These are phyloP conservation scores for Trypoxylon attenuatum DNA, from an alignment of 2,888 invertebrate species.

Conservation along the genomic window DNA sequence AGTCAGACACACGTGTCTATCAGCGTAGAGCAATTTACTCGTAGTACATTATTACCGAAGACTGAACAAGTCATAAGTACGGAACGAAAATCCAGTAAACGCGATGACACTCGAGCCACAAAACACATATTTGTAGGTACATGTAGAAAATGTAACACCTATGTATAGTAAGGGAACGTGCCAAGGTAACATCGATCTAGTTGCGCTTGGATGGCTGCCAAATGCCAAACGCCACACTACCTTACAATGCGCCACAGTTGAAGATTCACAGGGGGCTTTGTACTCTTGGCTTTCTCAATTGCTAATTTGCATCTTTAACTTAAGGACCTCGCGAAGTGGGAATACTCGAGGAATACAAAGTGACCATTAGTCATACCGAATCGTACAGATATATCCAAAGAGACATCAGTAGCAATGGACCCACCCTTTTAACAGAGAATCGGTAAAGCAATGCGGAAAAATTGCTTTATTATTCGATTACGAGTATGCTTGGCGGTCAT, in stretches of 20 bases:
- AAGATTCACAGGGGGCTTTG: slow-evolving; percentile 5
- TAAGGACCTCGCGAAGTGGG: too few species aligned
- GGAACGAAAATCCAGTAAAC: slow-evolving; percentile 8
- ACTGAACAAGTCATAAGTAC: not conserved
- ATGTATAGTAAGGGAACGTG: slow-evolving; percentile 44
- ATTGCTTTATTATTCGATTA: too few species aligned
- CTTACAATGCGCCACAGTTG: slow-evolving; percentile 15
- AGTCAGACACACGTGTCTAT: too few species aligned
- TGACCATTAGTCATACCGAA: too few species aligned
- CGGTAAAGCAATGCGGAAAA: too few species aligned
- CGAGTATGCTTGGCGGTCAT: too few species aligned
- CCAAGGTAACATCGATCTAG: slow-evolving; percentile 67
- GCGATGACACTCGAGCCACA: not conserved
- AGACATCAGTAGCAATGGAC: too few species aligned
- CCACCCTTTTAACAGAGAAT: too few species aligned
- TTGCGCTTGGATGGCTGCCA: slow-evolving; percentile 66
- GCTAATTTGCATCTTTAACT: not conserved
- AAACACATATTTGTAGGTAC: slow-evolving; percentile 32
- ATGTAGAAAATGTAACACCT: slow-evolving; percentile 33
- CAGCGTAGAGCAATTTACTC: too few species aligned
- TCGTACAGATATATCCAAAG: too few species aligned
- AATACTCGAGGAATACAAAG: too few species aligned
- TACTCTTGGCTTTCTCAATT: slow-evolving; percentile 7
- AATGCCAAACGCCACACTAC: slow-evolving; percentile 51
- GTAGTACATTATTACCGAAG: too few species aligned